Evolutionary conservation across 2,888 invertebrate genomes (phyloP), one percentile per base, ranked within the genome.

Genomic region (Trypoxylon attenuatum): DNA sequence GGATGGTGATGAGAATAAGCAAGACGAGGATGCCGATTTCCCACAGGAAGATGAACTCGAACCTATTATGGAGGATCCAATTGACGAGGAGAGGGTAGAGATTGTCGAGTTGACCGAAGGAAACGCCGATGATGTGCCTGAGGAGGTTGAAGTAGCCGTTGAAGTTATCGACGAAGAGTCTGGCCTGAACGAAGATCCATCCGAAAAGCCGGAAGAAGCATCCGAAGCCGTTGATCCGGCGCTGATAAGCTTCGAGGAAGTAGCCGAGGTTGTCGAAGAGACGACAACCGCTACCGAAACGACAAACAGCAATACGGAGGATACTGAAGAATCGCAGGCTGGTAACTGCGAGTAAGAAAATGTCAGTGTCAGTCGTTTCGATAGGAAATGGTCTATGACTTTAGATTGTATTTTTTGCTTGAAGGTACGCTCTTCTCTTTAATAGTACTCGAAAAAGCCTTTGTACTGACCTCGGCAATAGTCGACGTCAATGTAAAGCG

Each of bases 1-100:
- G n/a, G 57, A 51, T 2, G 18, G 23, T 46, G 45, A 57, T 5
- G 60, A 53, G 10, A 6, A 25, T n/a, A 18, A n/a, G 16, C 43
- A 69, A 1, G 69, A 70, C 54, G 49, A 64, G 13, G 18, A 47
- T 4, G 22, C 2, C 2, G 50, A 38, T 3, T n/a, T 39, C 69
- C 56, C 23, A 8, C 33, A n/a, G 25, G 69, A 73, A 25, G 73
- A 75, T 4, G 51, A 64, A 29, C 67, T 79, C 49, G 75, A 74
- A 15, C 65, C 70, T 1, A 77, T 73, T 27, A 65, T 77, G 18
- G 76, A 79, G 49, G 73, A 75, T 29, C 57, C 73, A n/a, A n/a
- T n/a, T n/a, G n/a, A n/a, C 5, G 79, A 77, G 25, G 77, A 75
- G 5, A 72, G 77, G 62, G 76, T 71, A 74, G 75, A 75, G 29